Conservation (phyloP, 2,888 invertebrate genomes). For the Drosophila algonquin region DNA sequence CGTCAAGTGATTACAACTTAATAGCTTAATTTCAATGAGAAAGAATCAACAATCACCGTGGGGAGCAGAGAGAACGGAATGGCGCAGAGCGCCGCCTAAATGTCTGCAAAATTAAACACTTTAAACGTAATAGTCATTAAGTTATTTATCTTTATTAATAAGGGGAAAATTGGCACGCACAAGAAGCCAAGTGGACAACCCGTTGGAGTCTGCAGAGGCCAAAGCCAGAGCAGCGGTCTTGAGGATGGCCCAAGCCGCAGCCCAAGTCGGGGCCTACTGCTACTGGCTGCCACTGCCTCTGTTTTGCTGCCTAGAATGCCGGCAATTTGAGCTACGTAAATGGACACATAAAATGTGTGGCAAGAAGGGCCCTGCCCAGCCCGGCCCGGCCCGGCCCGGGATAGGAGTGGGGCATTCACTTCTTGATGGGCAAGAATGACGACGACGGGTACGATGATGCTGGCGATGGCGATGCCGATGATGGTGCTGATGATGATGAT, state of each 20-base stretch:
- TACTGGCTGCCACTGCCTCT: slow-evolving; percentile 26
- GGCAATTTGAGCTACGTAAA: slow-evolving; percentile 75
- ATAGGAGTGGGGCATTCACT: slow-evolving; percentile 27
- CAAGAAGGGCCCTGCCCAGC: slow-evolving; percentile 16
- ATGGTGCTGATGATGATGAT: slow-evolving; percentile 48
- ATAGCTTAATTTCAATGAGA: slow-evolving; percentile 40
- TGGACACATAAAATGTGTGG: slow-evolving; percentile 76
- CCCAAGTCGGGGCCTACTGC: not conserved
- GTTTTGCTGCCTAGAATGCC: slow-evolving; percentile 61
- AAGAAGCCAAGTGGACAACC: slow-evolving; percentile 54
- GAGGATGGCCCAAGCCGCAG: not conserved
- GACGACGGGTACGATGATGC: not conserved
- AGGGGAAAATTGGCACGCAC: slow-evolving; percentile 77
- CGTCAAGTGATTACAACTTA: not conserved
- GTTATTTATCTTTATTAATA: slow-evolving; percentile 80
- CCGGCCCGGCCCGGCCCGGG: not conserved
- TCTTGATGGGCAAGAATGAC: not conserved
- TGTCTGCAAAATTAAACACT: slow-evolving; percentile 74
- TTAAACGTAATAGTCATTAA: slow-evolving; percentile 78
- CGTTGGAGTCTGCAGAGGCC: slow-evolving; percentile 25
- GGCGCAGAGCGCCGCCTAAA: slow-evolving; percentile 47
- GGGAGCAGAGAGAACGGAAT: slow-evolving; percentile 26
- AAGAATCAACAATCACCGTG: slow-evolving; percentile 32
- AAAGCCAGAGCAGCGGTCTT: slow-evolving; percentile 10
- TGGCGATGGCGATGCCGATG: slow-evolving; percentile 7